These are phyloP conservation scores for Anguilla pacifica DNA, from an alignment of 2,797 vertebrate genomes.

Conservation along the genomic window DNA sequence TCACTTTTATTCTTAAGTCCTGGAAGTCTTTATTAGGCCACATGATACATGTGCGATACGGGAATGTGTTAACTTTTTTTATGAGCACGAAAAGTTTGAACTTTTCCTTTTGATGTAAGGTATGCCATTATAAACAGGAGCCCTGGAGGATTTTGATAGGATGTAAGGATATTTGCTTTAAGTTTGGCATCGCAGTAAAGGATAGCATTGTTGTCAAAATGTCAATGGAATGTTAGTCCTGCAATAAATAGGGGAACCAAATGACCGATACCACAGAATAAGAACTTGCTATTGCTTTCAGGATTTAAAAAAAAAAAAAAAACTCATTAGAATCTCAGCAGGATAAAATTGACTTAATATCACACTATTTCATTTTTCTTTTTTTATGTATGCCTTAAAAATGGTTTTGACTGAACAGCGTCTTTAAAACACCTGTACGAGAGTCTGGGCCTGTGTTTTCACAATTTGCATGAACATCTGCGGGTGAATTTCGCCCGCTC, in stretches of 20 bases:
- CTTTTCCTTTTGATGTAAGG: not conserved
- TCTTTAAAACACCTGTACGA: not conserved
- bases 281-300: not conserved
- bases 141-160: not conserved
- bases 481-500: not conserved
- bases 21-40: no score
- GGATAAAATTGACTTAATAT: no score
- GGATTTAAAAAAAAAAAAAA: not conserved
- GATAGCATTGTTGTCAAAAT: not conserved
- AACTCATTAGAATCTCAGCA: no score
- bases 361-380: no score
- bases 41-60: not conserved
- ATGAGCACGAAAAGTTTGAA: not conserved
- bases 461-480: constrained; percentile 27
- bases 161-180: not conserved
- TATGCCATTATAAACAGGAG: not conserved
- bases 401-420: not conserved
- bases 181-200: not conserved
- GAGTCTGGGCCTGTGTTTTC: not conserved
- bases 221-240: not conserved
- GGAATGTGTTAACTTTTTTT: not conserved
- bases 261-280: not conserved
- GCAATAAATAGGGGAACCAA: not conserved
- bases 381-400: not conserved
- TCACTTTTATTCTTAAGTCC: no score